phyloP scores from a whole-genome alignment of 2,113 vertebrate species.

The Varanus salvator region DNA sequence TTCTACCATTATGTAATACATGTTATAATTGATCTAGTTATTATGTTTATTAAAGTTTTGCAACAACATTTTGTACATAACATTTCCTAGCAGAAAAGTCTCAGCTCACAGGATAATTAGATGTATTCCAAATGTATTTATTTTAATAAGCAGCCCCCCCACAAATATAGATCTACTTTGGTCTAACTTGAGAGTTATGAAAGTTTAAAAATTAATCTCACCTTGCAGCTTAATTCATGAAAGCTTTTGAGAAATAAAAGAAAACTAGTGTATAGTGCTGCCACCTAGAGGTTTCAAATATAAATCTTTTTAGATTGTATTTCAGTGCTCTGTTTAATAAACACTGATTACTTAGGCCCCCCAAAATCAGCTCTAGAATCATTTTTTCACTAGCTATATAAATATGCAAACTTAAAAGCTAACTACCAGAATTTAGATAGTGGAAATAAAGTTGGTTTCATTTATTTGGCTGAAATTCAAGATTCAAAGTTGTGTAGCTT shows the following conservation, averaged over 20 bases:
- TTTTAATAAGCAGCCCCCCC: neutral
- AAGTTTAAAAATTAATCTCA: constrained; percentile 53
- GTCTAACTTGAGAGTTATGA: constrained; percentile 47
- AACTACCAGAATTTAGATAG: neutral
- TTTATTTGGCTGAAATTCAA: constrained; percentile 1
- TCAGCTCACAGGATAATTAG: neutral
- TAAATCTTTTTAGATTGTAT: constrained; percentile 27
- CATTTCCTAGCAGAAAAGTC: neutral
- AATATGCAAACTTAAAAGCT: neutral
- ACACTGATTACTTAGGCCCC: neutral
- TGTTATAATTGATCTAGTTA: fast-evolving
- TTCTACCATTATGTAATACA: constrained; percentile 1
- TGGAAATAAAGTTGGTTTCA: neutral
- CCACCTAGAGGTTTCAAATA: constrained; percentile 73
- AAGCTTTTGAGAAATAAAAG: constrained; percentile 33
- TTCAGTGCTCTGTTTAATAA: neutral
- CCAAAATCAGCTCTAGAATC: neutral
- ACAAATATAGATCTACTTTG: neutral
- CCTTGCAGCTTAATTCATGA: constrained; percentile 20
- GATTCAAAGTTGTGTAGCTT: neutral
- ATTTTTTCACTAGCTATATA: neutral
- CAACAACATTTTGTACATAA: neutral
- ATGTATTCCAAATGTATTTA: constrained; percentile 1
- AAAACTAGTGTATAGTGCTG: constrained; percentile 76
- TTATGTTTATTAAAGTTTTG: fast-evolving